A percentile compares a stretch with the other conserved stretches of the same genome.
Conservation (phyloP, 2,888 invertebrate species). For the Amorpha juglandis region DNA sequence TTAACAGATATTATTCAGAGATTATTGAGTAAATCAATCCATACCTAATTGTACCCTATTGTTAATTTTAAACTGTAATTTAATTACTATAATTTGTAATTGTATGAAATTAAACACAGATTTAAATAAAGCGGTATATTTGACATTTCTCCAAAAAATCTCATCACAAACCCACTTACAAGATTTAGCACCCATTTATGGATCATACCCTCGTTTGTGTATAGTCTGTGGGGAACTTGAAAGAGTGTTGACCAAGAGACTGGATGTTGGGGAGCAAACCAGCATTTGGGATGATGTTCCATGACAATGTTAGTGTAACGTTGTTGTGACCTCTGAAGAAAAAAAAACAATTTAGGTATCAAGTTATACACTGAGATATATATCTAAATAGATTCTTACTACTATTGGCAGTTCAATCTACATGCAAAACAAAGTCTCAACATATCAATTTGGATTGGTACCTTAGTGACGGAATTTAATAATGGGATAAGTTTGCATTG, state of each 20-base stretch:
- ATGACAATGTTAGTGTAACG: conserved; percentile 96
- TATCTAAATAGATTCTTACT: too few species aligned
- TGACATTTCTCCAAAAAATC: conserved; percentile 52
- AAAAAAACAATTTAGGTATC: conserved; percentile 31
- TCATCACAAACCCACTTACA: conserved; percentile 34
- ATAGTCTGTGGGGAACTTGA: conserved; percentile 96
- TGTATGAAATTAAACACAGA: conserved; percentile 46
- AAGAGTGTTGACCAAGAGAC: conserved; percentile 92
- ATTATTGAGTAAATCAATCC: too few species aligned
- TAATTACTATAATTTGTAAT: background rate
- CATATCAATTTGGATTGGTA: too few species aligned
- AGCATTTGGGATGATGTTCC: conserved; percentile 99
- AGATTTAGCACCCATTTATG: conserved; percentile 32
- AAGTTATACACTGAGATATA: background rate
- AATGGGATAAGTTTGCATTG: too few species aligned
- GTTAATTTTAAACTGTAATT: background rate
- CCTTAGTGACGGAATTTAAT: too few species aligned
- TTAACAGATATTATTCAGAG: too few species aligned
- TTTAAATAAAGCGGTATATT: conserved; percentile 52
- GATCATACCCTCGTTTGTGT: conserved; percentile 85
- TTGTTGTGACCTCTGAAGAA: conserved; percentile 93
- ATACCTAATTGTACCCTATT: background rate
- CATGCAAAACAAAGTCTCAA: too few species aligned
- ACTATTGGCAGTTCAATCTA: too few species aligned
- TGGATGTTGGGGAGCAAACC: conserved; percentile 95